Conservation (phyloP, 2,797 vertebrate species). For the Cirrhinus molitorella region DNA sequence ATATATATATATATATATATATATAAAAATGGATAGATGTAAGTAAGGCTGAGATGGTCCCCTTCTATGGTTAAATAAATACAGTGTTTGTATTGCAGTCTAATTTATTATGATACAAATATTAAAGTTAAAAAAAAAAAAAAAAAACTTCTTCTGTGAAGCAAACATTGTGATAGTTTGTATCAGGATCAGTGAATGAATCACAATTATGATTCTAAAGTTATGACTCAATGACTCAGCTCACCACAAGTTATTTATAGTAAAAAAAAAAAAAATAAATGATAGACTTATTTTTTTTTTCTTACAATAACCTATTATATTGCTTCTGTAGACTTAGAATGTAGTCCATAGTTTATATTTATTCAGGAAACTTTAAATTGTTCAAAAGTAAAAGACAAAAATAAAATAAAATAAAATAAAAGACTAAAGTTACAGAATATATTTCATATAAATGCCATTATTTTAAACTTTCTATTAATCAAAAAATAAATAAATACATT, state of each 20-base stretch:
- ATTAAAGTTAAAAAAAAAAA: neutral
- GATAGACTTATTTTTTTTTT: too few species aligned
- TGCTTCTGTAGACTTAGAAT: too few species aligned
- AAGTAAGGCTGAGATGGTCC: neutral
- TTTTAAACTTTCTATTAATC: too few species aligned
- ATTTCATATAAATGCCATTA: too few species aligned
- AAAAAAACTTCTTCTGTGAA: neutral
- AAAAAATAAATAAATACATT: too few species aligned
- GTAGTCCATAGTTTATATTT: too few species aligned
- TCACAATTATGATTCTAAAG: neutral
- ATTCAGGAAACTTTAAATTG: neutral
- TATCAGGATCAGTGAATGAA: neutral
- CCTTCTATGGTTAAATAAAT: neutral
- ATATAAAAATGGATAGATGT: neutral
- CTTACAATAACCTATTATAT: too few species aligned
- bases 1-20: too few species aligned
- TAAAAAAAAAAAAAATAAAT: too few species aligned
- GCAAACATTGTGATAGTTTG: neutral
- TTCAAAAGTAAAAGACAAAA: neutral
- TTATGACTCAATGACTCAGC: neutral
- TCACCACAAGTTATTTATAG: neutral
- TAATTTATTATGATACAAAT: neutral
- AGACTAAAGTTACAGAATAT: too few species aligned
- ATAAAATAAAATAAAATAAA: too few species aligned
- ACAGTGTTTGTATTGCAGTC: neutral